Evolutionary conservation across 2,888 invertebrate genomes (phyloP).

Genomic region (Monopis laevigella): DNA sequence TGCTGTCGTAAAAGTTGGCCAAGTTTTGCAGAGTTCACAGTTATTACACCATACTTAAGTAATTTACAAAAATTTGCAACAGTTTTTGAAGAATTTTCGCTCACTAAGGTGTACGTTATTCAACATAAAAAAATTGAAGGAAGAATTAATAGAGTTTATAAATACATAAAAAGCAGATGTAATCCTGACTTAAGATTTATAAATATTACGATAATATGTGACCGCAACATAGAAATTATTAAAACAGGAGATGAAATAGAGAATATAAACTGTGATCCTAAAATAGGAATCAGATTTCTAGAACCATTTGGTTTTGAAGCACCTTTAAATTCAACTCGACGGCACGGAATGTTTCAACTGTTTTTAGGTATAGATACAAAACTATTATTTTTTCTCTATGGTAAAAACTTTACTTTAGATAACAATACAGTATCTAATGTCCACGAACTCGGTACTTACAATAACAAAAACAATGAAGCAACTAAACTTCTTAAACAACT

Average conservation of each 20-base stretch:
- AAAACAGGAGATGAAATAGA: not conserved
- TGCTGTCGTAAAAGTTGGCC: not conserved
- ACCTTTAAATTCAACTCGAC: not conserved
- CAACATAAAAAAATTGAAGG: not conserved
- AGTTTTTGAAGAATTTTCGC: constrained; percentile 4
- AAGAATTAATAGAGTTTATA: not conserved
- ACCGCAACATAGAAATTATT: not conserved
- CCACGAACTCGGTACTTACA: constrained; percentile 1
- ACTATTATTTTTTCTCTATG: not conserved
- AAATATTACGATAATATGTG: not conserved
- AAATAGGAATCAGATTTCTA: constrained; percentile 3
- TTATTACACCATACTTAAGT: not conserved
- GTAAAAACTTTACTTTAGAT: not conserved
- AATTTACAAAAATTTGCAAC: not conserved
- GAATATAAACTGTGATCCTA: not conserved
- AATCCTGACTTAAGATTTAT: constrained; percentile 1
- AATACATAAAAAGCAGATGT: not conserved
- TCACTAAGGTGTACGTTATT: not conserved
- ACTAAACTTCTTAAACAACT: constrained; percentile 6
- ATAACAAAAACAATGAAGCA: not conserved
- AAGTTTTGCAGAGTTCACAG: constrained; percentile 1
- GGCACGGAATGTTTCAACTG: not conserved
- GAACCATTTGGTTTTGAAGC: constrained; percentile 2
- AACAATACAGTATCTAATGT: not conserved
- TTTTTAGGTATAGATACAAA: not conserved